A percentile compares a stretch with the other conserved stretches of the same genome.
Evolutionary conservation across 1,140 invertebrate genomes (phyloP).

Genomic region (Drosophila bocqueti): DNA sequence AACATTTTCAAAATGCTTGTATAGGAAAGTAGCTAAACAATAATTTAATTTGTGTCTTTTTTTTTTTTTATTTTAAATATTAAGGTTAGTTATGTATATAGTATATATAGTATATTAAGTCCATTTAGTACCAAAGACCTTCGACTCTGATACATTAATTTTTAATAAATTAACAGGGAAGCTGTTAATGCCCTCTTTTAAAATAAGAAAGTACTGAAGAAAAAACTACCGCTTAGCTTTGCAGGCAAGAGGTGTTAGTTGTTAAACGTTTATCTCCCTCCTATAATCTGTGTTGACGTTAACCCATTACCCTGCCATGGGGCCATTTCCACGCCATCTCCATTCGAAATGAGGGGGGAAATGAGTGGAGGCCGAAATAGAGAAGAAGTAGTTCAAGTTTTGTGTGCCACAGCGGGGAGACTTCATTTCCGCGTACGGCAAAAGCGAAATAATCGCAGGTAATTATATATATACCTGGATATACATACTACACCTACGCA

Average conservation of each 20-base stretch:
- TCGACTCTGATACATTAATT: background rate
- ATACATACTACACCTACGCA: constrained; percentile 40
- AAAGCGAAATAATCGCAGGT: constrained; percentile 30
- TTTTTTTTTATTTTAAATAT: no score
- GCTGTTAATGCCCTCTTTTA: background rate
- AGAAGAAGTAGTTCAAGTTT: constrained; percentile 51
- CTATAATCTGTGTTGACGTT: constrained; percentile 14
- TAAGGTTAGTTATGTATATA: no score
- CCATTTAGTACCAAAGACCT: no score
- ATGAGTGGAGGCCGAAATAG: background rate
- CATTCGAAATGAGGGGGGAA: constrained; percentile 39
- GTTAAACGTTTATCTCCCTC: constrained; percentile 4
- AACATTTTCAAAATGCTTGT: no score
- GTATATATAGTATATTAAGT: no score
- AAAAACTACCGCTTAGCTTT: background rate
- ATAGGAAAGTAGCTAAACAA: no score
- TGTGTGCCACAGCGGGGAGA: constrained; percentile 37
- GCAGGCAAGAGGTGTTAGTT: background rate
- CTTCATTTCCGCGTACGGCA: constrained; percentile 38
- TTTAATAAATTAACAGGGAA: background rate
- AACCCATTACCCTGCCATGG: constrained; percentile 9
- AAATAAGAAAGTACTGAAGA: background rate
- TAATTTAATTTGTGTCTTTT: no score
- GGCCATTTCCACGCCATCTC: constrained; percentile 1
- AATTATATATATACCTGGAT: constrained; percentile 43